These are phyloP conservation scores for Endomychus coccineus DNA, from an alignment of 2,888 invertebrate genomes.

Conservation along the genomic window DNA sequence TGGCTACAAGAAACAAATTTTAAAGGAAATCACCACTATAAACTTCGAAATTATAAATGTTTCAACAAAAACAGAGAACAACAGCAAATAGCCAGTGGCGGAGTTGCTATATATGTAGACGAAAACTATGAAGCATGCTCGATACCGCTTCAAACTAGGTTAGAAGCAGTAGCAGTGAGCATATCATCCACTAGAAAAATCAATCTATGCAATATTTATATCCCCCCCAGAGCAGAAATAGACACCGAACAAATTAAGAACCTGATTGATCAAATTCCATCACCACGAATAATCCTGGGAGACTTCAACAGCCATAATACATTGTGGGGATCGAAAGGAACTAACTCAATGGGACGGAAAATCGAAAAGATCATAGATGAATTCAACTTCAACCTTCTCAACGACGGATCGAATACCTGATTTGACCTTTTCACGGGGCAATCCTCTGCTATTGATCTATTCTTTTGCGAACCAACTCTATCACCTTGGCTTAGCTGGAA, in stretches of 20 bases:
- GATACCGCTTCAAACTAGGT: constrained; percentile 9
- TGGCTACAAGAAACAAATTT: constrained; percentile 18
- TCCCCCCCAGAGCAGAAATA: constrained; percentile 7
- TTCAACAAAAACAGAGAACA: constrained; percentile 4
- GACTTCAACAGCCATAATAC: constrained; percentile 6
- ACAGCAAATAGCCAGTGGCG: constrained; percentile 10
- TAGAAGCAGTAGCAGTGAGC: constrained; percentile 11
- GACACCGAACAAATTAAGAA: constrained; percentile 6
- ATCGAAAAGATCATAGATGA: constrained; percentile 1
- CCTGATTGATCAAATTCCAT: constrained; percentile 8
- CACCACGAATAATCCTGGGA: constrained; percentile 9
- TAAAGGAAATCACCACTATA: constrained; percentile 7
- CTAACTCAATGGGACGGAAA: constrained; percentile 1
- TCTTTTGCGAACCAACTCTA: constrained; percentile 5
- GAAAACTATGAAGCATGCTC: constrained; percentile 3
- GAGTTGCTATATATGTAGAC: constrained; percentile 9
- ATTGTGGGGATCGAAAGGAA: constrained; percentile 3
- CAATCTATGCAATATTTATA: constrained; percentile 12
- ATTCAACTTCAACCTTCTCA: constrained; percentile 5
- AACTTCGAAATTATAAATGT: constrained; percentile 11
- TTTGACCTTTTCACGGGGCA: constrained; percentile 5
- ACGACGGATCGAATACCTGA: constrained; percentile 4
- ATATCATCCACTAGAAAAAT: constrained; percentile 10
- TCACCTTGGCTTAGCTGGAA: constrained; percentile 3
- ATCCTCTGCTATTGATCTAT: constrained; percentile 8